These are phyloP conservation scores for Hypanus sabinus DNA, from an alignment of 2,113 vertebrate genomes.

Conservation along the genomic window DNA sequence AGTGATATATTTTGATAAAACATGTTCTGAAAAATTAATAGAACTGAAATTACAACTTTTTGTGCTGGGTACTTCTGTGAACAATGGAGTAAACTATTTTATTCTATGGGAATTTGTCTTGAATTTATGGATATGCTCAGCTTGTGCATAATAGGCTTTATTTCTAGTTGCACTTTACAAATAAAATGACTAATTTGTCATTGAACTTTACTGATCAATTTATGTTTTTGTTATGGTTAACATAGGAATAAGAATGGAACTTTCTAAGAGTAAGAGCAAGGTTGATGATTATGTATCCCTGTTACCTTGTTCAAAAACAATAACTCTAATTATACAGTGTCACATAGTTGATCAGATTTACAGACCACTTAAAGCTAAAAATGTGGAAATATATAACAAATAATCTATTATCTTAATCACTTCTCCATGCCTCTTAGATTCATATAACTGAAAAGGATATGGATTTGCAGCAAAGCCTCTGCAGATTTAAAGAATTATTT, in stretches of 20 bases:
- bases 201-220: neutral
- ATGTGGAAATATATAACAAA: neutral
- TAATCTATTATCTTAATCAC: neutral
- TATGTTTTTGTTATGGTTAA: neutral
- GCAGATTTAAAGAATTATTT: neutral
- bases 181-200: conserved; percentile 11
- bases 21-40: neutral
- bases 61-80: neutral
- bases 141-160: neutral
- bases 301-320: neutral
- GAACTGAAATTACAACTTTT: neutral
- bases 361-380: neutral
- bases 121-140: neutral
- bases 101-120: too few relatives aligned
- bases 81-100: neutral
- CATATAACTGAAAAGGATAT: neutral
- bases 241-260: neutral
- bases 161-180: conserved; percentile 29
- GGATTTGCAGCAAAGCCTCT: neutral
- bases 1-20: neutral
- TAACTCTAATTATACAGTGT: neutral
- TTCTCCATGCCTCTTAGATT: neutral
- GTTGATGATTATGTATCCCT: neutral
- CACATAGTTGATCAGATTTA: neutral
- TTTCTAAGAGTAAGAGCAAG: neutral